phyloP scores from a whole-genome alignment of 2,113 vertebrate species.

The Alosa alosa region DNA sequence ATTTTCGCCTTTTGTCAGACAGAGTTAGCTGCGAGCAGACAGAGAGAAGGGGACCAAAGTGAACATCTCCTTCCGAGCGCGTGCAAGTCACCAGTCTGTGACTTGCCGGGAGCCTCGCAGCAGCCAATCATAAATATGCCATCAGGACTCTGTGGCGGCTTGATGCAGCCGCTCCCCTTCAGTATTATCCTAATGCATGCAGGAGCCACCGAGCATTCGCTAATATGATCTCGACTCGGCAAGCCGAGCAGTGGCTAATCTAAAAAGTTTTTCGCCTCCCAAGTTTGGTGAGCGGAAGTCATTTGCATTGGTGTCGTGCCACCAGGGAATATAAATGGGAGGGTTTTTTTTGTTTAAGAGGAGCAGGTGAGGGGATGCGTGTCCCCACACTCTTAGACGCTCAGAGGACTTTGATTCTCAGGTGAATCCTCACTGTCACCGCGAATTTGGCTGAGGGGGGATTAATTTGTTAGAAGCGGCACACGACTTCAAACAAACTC shows the following conservation, averaged over 20 bases:
- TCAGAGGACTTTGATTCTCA: background rate
- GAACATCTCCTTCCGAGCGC: background rate
- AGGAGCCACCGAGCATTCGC: background rate
- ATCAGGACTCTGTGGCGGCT: background rate
- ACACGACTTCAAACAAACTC: background rate
- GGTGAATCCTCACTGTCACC: background rate
- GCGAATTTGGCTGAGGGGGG: background rate
- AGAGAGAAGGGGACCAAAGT: background rate
- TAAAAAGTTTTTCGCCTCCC: background rate
- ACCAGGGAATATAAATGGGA: background rate
- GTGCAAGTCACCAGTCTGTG: conserved; percentile 8
- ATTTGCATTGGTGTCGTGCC: conserved; percentile 3
- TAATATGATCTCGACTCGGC: background rate
- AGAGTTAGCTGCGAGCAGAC: background rate
- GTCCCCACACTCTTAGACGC: no score
- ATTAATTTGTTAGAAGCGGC: background rate
- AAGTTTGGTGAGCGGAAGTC: background rate
- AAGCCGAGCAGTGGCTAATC: background rate
- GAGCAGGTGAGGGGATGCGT: background rate
- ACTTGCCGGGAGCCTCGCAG: background rate
- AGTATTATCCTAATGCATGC: background rate
- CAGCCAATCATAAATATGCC: conserved; percentile 13
- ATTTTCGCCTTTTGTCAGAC: background rate
- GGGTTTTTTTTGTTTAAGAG: background rate
- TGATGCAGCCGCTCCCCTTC: background rate